Evolutionary conservation across 2,113 vertebrate genomes (phyloP).

Genomic region (Meriones unguiculatus): DNA sequence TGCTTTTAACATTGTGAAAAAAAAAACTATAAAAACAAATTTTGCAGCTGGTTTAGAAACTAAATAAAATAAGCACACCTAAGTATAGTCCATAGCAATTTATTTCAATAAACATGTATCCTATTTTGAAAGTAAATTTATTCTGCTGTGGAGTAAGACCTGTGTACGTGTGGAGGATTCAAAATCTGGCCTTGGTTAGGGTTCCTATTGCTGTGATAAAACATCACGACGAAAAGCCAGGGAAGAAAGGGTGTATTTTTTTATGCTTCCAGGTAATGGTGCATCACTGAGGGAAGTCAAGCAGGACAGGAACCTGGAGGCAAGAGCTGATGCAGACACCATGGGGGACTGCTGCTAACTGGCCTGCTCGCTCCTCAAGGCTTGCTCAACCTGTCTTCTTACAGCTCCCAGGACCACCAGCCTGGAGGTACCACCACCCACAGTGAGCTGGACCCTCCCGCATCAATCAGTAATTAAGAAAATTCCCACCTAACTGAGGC

Average conservation of each 20-base stretch:
- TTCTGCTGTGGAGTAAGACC: not conserved
- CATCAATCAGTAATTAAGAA: not conserved
- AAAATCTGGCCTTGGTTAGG: not conserved
- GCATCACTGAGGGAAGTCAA: not conserved
- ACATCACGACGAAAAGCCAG: not conserved
- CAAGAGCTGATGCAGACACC: not conserved
- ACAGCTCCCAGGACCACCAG: not conserved
- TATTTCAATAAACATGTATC: not conserved
- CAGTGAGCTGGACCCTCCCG: not conserved
- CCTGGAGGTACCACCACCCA: no score
- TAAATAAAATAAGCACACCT: not conserved
- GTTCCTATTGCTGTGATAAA: not conserved
- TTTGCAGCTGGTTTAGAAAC: not conserved
- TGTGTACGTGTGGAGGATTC: not conserved
- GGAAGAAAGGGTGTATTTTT: not conserved
- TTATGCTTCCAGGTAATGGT: not conserved
- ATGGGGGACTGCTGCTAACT: not conserved
- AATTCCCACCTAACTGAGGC: not conserved
- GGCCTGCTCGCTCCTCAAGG: not conserved
- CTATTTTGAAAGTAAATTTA: constrained; percentile 3
- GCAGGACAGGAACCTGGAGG: not conserved
- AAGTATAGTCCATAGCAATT: not conserved
- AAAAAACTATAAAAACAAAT: not conserved
- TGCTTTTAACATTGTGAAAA: not conserved
- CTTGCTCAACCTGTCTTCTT: not conserved